Conservation (phyloP, 2,888 invertebrate species). For the Philereme vetulata region DNA sequence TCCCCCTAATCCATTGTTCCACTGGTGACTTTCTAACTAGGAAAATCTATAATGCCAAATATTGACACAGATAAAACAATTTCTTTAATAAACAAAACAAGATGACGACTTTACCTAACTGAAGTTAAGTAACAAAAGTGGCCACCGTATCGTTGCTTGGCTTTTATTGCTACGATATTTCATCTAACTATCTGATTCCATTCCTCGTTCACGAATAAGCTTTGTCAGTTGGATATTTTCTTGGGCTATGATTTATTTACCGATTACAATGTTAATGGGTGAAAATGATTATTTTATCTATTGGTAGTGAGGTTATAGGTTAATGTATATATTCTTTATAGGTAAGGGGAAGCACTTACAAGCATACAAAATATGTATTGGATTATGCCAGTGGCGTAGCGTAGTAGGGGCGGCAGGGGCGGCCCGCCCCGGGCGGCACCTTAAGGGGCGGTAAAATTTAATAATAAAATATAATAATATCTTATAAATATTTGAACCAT, state of each 20-base stretch:
- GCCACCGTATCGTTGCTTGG: constrained; percentile 11
- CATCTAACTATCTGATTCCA: constrained; percentile 24
- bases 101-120: background rate
- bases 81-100: constrained; percentile 12
- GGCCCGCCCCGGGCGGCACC: too few relatives aligned
- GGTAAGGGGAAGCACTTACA: too few relatives aligned
- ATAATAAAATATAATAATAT: too few relatives aligned
- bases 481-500: too few relatives aligned
- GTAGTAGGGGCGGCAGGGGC: too few relatives aligned
- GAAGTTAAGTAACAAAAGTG: constrained; percentile 13
- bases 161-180: constrained; percentile 27
- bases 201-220: constrained; percentile 15
- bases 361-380: too few relatives aligned
- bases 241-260: constrained; percentile 17
- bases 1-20: too few relatives aligned
- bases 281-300: background rate
- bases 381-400: too few relatives aligned
- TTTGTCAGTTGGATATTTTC: constrained; percentile 18
- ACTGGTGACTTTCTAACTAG: too few relatives aligned
- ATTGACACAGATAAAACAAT: background rate
- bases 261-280: constrained; percentile 24
- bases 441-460: too few relatives aligned
- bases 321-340: too few relatives aligned
- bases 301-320: background rate
- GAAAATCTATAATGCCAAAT: too few relatives aligned